Evolutionary conservation across 2,888 invertebrate genomes (phyloP).

Genomic region (Rhingia campestris): DNA sequence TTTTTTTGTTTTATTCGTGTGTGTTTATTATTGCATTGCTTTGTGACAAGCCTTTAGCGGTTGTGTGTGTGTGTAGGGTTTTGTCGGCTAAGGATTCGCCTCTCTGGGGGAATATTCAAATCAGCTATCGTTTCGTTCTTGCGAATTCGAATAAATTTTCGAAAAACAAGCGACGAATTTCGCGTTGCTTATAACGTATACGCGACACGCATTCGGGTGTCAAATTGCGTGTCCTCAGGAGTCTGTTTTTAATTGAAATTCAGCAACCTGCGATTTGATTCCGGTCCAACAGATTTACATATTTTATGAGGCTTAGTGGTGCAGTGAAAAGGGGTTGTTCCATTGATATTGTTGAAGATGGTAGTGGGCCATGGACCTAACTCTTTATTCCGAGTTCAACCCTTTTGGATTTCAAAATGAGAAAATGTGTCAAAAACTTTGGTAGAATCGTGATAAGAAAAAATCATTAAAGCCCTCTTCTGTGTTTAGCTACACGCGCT

Average conservation of each 20-base stretch:
- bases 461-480: no score
- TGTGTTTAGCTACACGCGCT: no score
- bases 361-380: no score
- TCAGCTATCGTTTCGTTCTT: slow-evolving; percentile 44
- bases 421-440: no score
- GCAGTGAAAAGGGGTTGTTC: neutral
- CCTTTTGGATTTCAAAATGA: no score
- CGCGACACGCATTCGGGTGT: slow-evolving; percentile 21
- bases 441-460: no score
- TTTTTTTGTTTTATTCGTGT: slow-evolving; percentile 7
- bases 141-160: slow-evolving; percentile 5
- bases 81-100: slow-evolving; percentile 14
- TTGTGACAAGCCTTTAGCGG: slow-evolving; percentile 32
- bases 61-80: neutral
- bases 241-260: slow-evolving; percentile 61
- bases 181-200: neutral
- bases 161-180: slow-evolving; percentile 23
- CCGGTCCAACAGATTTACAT: slow-evolving; percentile 3
- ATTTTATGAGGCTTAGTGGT: neutral
- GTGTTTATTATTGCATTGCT: slow-evolving; percentile 48
- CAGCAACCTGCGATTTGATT: slow-evolving; percentile 21
- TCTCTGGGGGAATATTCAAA: slow-evolving; percentile 67
- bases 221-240: neutral
- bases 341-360: no score
- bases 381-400: no score